Base-by-base conservation (phyloP, 2,888 invertebrate species). In the Platypus cylindrus region DNA sequence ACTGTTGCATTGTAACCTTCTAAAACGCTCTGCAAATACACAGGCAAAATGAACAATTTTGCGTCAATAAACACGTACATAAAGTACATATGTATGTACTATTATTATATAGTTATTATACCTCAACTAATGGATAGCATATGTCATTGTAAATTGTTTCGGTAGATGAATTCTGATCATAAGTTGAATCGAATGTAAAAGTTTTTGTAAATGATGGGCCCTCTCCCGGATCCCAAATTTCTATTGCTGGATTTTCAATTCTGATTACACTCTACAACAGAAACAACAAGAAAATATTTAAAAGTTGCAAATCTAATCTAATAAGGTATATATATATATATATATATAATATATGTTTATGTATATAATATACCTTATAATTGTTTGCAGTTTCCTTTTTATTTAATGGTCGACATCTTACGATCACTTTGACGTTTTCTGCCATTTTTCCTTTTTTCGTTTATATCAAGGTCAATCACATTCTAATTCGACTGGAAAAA, bases 1-100 rank as follows among this genome's bases (percentile, higher is more conserved):
- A 91, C 85, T 0, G 90, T 90, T 12, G 85, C 84, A 64, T 90
- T 91, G 66, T 90, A 90, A 1, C 90, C 90, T 54, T 90, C 89
- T 35, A 89, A 68, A 1, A 87, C 85, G 40, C 85, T 85, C 56
- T 64, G 40, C 37, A 56, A 54, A 26, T 3, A 24, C 22, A 9
- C 13, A 20, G 17, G 33, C 9, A 32, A 37, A 11, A 11, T n/a
- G n/a, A n/a, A n/a, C n/a, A n/a, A n/a, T n/a, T n/a, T n/a, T n/a
- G n/a, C n/a, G n/a, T n/a, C n/a, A n/a, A n/a, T n/a, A n/a, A n/a
- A n/a, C n/a, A n/a, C n/a, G n/a, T n/a, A n/a, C n/a, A n/a, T n/a
- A n/a, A n/a, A n/a, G n/a, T n/a, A n/a, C n/a, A n/a, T n/a, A n/a
- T n/a, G n/a, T n/a, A n/a, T n/a, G n/a, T n/a, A n/a, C n/a, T n/a